Conservation (phyloP, 2,113 vertebrate species). For the Brachyhypopomus occidentalis region DNA sequence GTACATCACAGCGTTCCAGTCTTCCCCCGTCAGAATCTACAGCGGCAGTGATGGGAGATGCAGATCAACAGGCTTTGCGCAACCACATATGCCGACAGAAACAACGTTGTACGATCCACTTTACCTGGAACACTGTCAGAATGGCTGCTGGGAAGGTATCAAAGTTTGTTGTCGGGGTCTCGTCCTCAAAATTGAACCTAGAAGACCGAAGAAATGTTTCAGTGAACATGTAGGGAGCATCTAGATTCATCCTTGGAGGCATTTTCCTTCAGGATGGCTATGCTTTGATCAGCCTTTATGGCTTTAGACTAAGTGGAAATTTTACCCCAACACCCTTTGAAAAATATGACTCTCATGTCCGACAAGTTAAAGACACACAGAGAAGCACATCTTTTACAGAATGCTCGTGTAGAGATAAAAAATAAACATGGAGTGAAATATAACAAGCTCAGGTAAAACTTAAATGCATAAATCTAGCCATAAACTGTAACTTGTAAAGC, state of each 20-base stretch:
- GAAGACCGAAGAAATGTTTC: slow-evolving; percentile 40
- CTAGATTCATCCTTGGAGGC: too few relatives aligned
- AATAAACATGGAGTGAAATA: not conserved
- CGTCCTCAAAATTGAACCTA: slow-evolving; percentile 94
- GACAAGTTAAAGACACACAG: too few relatives aligned
- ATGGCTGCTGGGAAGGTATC: slow-evolving; percentile 97
- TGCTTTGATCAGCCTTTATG: too few relatives aligned
- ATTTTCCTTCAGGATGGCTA: too few relatives aligned
- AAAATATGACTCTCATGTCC: too few relatives aligned
- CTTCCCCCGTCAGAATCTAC: slow-evolving; percentile 93
- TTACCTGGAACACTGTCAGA: slow-evolving; percentile 97
- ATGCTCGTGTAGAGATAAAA: not conserved
- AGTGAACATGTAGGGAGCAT: not conserved
- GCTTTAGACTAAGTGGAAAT: too few relatives aligned
- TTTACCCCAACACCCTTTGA: too few relatives aligned
- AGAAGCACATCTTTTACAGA: too few relatives aligned
- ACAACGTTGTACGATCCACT: not conserved
- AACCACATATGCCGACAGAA: not conserved
- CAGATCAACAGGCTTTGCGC: not conserved
- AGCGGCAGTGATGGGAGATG: slow-evolving; percentile 17
- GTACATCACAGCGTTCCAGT: slow-evolving; percentile 98
- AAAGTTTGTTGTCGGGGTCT: slow-evolving; percentile 95
- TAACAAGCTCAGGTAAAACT: not conserved
- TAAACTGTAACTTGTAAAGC: not conserved
- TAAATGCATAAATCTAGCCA: not conserved